phyloP scores from a whole-genome alignment of 2,888 invertebrate genomes.

The Lobophora halterata region DNA sequence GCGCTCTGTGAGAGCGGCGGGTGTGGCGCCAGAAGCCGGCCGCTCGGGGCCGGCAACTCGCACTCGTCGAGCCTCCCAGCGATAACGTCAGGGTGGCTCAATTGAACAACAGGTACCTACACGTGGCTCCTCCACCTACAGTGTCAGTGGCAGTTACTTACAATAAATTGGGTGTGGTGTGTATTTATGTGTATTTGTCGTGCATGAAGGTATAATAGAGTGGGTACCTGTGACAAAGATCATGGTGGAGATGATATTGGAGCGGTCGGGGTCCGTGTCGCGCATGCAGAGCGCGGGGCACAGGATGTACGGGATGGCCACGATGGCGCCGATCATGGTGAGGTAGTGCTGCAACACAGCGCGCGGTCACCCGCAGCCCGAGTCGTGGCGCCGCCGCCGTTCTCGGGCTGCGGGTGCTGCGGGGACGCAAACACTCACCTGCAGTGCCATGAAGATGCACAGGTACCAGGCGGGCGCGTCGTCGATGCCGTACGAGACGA shows the following conservation, averaged over 20 bases:
- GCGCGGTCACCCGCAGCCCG: too few relatives aligned
- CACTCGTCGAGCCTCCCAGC: too few relatives aligned
- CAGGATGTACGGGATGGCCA: conserved; percentile 90
- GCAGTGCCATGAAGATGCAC: conserved; percentile 89
- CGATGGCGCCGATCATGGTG: conserved; percentile 92
- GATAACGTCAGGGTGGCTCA: too few relatives aligned
- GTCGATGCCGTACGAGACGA: conserved; percentile 87
- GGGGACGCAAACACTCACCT: conserved; percentile 69
- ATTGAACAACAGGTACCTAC: too few relatives aligned
- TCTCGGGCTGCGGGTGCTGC: too few relatives aligned
- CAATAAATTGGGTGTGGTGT: conserved; percentile 2
- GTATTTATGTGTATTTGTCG: background rate
- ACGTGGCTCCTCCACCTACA: too few relatives aligned
- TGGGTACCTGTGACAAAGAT: conserved; percentile 85
- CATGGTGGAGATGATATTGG: conserved; percentile 90
- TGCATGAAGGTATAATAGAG: background rate
- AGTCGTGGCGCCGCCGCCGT: too few relatives aligned
- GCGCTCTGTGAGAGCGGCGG: too few relatives aligned
- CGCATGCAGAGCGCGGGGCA: conserved; percentile 90
- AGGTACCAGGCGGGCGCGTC: conserved; percentile 92
- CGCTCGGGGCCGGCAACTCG: too few relatives aligned
- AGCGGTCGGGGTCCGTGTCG: conserved; percentile 86
- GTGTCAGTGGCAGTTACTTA: too few relatives aligned
- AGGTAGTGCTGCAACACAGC: conserved; percentile 84
- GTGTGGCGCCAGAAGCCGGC: too few relatives aligned